phyloP scores from a whole-genome alignment of 2,888 invertebrate genomes.

The Clostera curtula region DNA sequence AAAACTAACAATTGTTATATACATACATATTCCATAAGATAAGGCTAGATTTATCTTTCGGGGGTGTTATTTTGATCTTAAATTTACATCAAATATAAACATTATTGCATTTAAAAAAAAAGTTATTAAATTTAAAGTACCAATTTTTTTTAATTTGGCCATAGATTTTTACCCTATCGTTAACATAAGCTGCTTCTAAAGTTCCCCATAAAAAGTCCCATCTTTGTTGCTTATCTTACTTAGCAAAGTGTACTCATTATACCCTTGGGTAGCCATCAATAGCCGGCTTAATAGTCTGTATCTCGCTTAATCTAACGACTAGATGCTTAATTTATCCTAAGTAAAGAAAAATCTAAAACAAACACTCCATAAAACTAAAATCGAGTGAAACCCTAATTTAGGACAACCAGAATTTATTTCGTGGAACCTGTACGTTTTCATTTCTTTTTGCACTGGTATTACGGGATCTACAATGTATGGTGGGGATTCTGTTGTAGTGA shows the following conservation, averaged over 20 bases:
- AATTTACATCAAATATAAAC: too few species aligned
- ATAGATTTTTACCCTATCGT: too few species aligned
- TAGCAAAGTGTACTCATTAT: slow-evolving; percentile 20
- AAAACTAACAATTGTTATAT: background rate
- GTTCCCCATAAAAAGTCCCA: background rate
- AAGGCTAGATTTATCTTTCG: too few species aligned
- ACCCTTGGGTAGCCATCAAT: slow-evolving; percentile 30
- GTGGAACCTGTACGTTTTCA: slow-evolving; percentile 63
- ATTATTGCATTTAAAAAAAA: too few species aligned
- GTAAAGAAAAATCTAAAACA: slow-evolving; percentile 56
- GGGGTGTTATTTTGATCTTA: too few species aligned
- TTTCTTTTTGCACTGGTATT: slow-evolving; percentile 64
- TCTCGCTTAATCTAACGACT: slow-evolving; percentile 45
- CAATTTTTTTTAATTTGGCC: too few species aligned
- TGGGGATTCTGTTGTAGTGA: slow-evolving; percentile 51
- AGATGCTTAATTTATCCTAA: slow-evolving; percentile 38
- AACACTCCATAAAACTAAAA: slow-evolving; percentile 41
- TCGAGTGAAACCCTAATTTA: slow-evolving; percentile 20
- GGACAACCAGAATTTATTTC: slow-evolving; percentile 41
- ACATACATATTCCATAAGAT: too few species aligned
- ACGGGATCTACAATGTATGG: slow-evolving; percentile 52
- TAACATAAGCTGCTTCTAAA: too few species aligned
- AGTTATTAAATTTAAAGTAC: too few species aligned
- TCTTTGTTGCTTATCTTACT: background rate
- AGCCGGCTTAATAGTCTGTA: slow-evolving; percentile 41